phyloP scores from a whole-genome alignment of 2,113 vertebrate species.

The Microcebus jonahi region DNA sequence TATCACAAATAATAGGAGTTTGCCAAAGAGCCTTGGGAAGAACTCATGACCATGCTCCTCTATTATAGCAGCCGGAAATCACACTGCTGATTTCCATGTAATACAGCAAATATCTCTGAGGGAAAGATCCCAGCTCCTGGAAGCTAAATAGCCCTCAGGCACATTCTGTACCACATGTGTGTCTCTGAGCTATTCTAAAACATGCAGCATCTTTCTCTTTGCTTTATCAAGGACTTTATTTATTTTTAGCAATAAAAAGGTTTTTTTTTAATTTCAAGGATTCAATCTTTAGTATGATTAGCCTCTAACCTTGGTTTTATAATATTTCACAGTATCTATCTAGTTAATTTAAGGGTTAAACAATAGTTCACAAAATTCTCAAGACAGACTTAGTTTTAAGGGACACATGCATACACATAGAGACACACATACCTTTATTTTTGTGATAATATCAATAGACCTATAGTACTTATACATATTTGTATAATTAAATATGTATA shows the following conservation, averaged over 20 bases:
- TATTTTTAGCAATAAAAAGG: too few species aligned
- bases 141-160: not conserved
- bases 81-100: not conserved
- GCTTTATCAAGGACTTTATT: not conserved
- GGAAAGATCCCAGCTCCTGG: not conserved
- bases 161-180: not conserved
- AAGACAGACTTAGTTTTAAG: slow-evolving; percentile 8
- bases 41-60: slow-evolving; percentile 13
- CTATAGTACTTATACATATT: not conserved
- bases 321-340: not conserved
- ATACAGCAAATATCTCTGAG: slow-evolving; percentile 1
- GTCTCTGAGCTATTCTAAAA: not conserved
- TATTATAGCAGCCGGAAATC: not conserved
- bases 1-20: not conserved
- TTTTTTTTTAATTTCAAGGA: not conserved
- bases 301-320: not conserved
- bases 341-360: slow-evolving; percentile 8
- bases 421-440: not conserved
- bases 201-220: not conserved
- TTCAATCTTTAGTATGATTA: not conserved
- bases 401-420: not conserved
- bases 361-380: slow-evolving; percentile 5
- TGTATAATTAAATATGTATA: slow-evolving; percentile 3
- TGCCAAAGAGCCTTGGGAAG: slow-evolving; percentile 18
- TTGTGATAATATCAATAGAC: not conserved